Evolutionary conservation across 2,113 vertebrate species (phyloP).

Genomic region (Lasiurus borealis): DNA sequence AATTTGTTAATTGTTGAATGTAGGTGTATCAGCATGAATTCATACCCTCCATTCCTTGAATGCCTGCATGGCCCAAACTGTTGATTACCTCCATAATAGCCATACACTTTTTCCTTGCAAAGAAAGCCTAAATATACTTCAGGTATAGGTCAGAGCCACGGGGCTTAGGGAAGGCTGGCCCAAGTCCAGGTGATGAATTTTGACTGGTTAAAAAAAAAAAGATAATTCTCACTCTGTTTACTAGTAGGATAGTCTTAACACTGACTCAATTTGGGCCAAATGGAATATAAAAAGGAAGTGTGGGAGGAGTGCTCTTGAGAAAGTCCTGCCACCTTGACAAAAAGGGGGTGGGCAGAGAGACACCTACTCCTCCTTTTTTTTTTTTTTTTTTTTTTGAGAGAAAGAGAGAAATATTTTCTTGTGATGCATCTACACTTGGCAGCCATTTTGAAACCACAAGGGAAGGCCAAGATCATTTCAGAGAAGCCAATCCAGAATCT

Average conservation of each 20-base stretch:
- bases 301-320: neutral
- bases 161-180: neutral
- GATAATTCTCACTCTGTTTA: slow-evolving; percentile 11
- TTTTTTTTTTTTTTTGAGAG: neutral
- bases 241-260: neutral
- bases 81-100: neutral
- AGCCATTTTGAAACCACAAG: slow-evolving; percentile 17
- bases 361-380: neutral
- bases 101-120: neutral
- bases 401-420: neutral
- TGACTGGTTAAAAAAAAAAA: neutral
- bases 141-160: neutral
- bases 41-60: neutral
- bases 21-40: neutral
- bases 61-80: neutral
- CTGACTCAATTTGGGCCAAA: neutral
- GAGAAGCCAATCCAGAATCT: slow-evolving; percentile 21
- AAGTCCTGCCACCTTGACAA: neutral
- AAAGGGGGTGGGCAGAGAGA: neutral
- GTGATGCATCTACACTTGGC: neutral
- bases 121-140: neutral
- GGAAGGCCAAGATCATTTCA: neutral
- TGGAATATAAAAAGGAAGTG: neutral
- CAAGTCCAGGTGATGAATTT: neutral
- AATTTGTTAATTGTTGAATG: neutral